These are phyloP conservation scores for Apotomis turbidana DNA, from an alignment of 2,888 invertebrate genomes.

Conservation along the genomic window DNA sequence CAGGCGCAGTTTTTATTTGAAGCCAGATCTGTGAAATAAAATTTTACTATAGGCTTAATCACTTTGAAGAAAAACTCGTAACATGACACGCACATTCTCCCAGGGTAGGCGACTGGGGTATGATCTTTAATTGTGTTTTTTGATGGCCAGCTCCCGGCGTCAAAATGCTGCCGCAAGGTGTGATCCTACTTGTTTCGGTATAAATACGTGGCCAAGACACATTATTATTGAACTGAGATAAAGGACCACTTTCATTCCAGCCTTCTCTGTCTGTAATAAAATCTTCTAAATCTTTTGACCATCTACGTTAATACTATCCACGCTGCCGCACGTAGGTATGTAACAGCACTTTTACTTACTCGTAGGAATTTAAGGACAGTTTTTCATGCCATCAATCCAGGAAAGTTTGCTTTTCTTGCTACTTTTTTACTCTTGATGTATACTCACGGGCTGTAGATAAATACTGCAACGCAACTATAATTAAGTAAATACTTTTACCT, in stretches of 20 bases:
- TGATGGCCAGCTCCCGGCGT: slow-evolving; percentile 10
- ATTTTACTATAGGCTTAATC: slow-evolving; percentile 34
- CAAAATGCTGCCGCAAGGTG: slow-evolving; percentile 15
- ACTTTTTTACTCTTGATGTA: no score
- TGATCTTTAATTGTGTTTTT: slow-evolving; percentile 26
- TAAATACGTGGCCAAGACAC: background rate
- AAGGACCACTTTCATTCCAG: background rate
- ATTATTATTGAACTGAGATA: background rate
- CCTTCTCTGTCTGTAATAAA: background rate
- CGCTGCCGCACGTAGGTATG: no score
- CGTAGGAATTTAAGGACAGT: no score
- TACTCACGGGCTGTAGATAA: no score
- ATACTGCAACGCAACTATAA: no score
- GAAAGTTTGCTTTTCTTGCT: no score
- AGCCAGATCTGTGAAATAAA: slow-evolving; percentile 31
- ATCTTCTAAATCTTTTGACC: background rate
- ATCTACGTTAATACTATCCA: background rate
- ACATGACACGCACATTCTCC: slow-evolving; percentile 36
- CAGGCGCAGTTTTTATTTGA: slow-evolving; percentile 3
- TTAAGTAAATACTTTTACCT: no score
- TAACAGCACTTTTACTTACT: no score
- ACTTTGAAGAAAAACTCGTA: slow-evolving; percentile 25
- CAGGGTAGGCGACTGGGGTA: slow-evolving; percentile 8
- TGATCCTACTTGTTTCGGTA: slow-evolving; percentile 14
- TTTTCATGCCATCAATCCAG: no score